Base-by-base conservation (phyloP, 2,888 invertebrate genomes). In the Pteria penguin region DNA sequence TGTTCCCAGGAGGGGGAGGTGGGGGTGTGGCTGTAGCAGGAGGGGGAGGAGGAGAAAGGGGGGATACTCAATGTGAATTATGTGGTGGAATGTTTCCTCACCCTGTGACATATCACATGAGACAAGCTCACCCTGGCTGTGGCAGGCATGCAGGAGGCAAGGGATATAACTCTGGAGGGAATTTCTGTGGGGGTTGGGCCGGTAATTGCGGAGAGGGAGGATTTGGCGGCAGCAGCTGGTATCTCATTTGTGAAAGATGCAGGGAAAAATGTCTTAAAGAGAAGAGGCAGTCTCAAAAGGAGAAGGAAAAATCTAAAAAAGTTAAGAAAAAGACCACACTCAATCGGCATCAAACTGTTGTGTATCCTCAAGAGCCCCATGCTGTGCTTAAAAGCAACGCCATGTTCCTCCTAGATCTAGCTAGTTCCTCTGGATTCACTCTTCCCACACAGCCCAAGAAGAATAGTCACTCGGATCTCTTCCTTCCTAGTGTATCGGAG, bases 101-200 rank as follows among this genome's bases (percentile, higher is more conserved):
- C 75, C 97, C 98, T 0, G 95, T 98, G 0, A 97, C 97, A 0
- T 96, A 96, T 86, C 98, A 98, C 92, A 97, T 98, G 97, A 94
- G 96, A 36, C 95, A 95, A 90, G 93, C 94, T 55, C 98, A 98
- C 93, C 96, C 96, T 0, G 98, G 98, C 0, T 98, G 98, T 92
- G 97, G 97, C 0, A 95, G 95, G 81, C 95, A 96, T 77, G 96
- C 97, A 4, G 95, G 95, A 29, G 96, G 96, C 0, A 96, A 96
- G 91, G 98, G 98, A 0, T 98, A 97, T 93, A 98, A 98, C 92
- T 96, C 97, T 76, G 95, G 95, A 32, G 98, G 98, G 1, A 95
- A 95, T 84, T 98, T 96, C 92, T 96, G 96, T 88, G 95, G 95
- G 57, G 97, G 96, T 1, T 97, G 96, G 96, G 96, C 96, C 0